Percentiles rank a stretch among this genome's conserved stretches.
phyloP scores from a whole-genome alignment of 2,113 vertebrate genomes.

The Serilophus lunatus region DNA sequence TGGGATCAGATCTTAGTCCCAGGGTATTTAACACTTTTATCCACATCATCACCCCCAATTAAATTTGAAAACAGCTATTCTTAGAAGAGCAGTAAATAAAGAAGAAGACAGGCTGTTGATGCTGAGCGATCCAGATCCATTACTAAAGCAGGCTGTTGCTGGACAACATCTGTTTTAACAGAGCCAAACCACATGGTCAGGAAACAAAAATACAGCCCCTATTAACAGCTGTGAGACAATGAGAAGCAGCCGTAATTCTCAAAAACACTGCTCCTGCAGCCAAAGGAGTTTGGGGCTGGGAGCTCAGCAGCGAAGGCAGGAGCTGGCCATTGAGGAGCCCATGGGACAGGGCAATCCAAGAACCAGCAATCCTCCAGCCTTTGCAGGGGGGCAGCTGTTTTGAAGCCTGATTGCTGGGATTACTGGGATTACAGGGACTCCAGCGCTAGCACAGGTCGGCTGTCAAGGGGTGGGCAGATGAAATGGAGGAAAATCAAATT shows the following conservation, averaged over 20 bases:
- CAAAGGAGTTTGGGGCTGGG: not conserved
- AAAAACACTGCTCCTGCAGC: not conserved
- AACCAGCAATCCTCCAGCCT: not conserved
- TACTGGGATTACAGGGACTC: not conserved
- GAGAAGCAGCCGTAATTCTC: not conserved
- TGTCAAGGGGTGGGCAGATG: not conserved
- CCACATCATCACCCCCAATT: slow-evolving; percentile 6
- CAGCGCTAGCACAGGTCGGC: not conserved
- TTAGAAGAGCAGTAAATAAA: slow-evolving; percentile 46
- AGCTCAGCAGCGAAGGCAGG: not conserved
- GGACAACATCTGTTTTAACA: slow-evolving; percentile 30
- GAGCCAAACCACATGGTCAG: not conserved
- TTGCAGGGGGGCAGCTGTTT: not conserved
- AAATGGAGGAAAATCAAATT: not conserved
- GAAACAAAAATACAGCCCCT: slow-evolving; percentile 4
- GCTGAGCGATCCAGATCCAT: not conserved
- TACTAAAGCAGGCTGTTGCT: not conserved
- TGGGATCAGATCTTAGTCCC: slow-evolving; percentile 6
- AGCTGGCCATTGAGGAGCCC: not conserved
- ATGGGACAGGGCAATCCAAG: not conserved
- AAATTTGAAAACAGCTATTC: slow-evolving; percentile 31
- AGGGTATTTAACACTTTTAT: slow-evolving; percentile 28
- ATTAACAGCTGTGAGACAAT: not conserved
- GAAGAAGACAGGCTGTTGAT: not conserved
- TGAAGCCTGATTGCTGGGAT: not conserved